Evolutionary conservation across 2,797 vertebrate genomes (phyloP), one percentile per base, ranked within the genome.

Genomic region (Apodemus agrarius): DNA sequence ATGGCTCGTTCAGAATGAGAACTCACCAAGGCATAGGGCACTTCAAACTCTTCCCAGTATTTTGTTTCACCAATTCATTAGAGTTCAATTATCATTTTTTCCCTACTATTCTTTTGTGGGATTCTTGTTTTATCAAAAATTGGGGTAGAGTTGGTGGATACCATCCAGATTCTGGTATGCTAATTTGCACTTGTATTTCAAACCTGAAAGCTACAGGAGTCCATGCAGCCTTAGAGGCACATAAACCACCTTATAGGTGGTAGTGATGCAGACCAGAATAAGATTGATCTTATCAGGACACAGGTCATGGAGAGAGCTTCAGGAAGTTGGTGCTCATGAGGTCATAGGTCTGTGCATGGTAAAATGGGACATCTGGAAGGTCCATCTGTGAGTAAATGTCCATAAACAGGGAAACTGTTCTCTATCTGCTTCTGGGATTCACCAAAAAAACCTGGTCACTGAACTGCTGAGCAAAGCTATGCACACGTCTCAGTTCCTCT

Each of bases 221-320:
- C 34, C 14, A 46, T 37, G 3, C 54, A 31, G 37, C 6, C 16
- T 40, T 37, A n/a, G 54, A 43, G 5, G 16, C 10, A n/a, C 43
- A n/a, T n/a, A n/a, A 46, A 43, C 8, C 3, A 0, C 10, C 6
- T 21, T 84, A 9, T 2, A 11, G 54, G 10, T 75, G 21, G 0
- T 52, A 16, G 6, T 37, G 4, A 40, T 65, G 7, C 46, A 31
- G 63, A 6, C 6, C 26, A 34, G 49, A 49, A 49, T 17, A 49
- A 46, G 76, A 49, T 78, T 16, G 7, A 6, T 26, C 1, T 19
- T 31, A 19, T 19, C 29, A 79, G 29, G 29, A 7, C 16, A n/a
- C 9, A 54, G 17, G 9, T 12, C 49, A 22, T 54, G 17, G 9
- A 12, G 17, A 17, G 31, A 54, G 78, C 17, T 54, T 19, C 31